Base-by-base conservation (phyloP, 2,888 invertebrate genomes). In the Nomada fabriciana region DNA sequence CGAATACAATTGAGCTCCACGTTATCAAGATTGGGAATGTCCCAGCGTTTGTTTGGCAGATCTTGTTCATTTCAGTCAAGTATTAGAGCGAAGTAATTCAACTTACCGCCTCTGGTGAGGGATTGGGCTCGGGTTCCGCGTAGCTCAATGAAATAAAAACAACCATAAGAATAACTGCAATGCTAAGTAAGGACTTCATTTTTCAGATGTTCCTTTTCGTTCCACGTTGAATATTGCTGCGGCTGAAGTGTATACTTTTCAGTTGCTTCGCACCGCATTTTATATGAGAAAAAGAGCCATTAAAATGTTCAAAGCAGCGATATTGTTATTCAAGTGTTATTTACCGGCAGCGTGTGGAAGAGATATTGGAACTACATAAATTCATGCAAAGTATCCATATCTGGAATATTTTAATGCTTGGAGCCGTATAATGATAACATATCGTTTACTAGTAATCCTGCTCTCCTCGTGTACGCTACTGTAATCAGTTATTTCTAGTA, bases 91-190 rank as follows among this genome's bases (percentile, higher is more conserved):
- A 36, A 36, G 5, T 15, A 43, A 9, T 43, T 36, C 9, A 9
- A 55, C 42, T 76, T 52, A 65, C 71, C 2, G 76, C 63, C 0
- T 52, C 53, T 43, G 65, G 15, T 2, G 10, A 13, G 0, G 77
- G 65, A 7, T 68, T 23, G 9, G 77, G 20, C 7, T 77, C 73
- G 1, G 73, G 77, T 0, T 23, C 55, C 0, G 73, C 77, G 10
- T n/a, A 47, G 43, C 23, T 43, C 5, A 42, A 4, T 0, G 55
- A 78, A 20, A 74, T 10, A 4, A 78, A 50, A 3, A 2, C 50
- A 0, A 55, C n/a, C 65, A 68, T 36, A 11, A 78, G 11, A 13
- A 78, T 0, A n/a, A 52, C 42, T 11, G 61, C 60, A 5, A 77
- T 13, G 29, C 29, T 25, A 0, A 72, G 20, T 9, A 77, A 18